phyloP scores from a whole-genome alignment of 2,113 vertebrate genomes.

The Picathartes gymnocephalus region DNA sequence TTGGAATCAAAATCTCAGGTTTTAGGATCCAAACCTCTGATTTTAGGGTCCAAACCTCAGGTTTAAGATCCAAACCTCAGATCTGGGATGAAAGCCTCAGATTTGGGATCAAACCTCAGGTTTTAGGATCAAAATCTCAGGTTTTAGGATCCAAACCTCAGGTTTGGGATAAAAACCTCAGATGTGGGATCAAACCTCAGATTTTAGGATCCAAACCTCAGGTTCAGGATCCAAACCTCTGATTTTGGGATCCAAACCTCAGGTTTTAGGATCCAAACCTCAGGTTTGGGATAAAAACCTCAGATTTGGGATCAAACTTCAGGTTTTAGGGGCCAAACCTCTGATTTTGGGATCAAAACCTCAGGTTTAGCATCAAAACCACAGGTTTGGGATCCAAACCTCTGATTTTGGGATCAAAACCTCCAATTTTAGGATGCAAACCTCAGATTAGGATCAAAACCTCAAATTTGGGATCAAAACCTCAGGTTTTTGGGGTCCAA shows the following conservation, averaged over 20 bases:
- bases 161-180: rapidly evolving
- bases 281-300: not conserved
- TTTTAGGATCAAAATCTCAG: not conserved
- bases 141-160: too few species aligned
- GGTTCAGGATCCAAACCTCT: not conserved
- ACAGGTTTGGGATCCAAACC: not conserved
- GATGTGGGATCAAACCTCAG: rapidly evolving
- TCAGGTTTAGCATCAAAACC: not conserved
- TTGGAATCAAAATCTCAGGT: not conserved
- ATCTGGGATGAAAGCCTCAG: not conserved
- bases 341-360: not conserved
- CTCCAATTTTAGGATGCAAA: not conserved
- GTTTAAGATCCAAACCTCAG: not conserved
- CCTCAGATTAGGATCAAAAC: rapidly evolving
- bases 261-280: not conserved
- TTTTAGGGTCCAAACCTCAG: not conserved
- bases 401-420: too few species aligned
- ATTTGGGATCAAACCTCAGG: not conserved
- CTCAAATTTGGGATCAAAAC: rapidly evolving
- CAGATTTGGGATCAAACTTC: not conserved
- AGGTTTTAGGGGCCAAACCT: rapidly evolving
- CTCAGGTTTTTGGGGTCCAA: rapidly evolving
- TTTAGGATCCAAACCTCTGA: not conserved
- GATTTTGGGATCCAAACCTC: rapidly evolving
- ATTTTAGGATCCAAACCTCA: rapidly evolving